These are phyloP conservation scores for Ceratina japonica DNA, from an alignment of 1,140 invertebrate genomes.

Conservation along the genomic window DNA sequence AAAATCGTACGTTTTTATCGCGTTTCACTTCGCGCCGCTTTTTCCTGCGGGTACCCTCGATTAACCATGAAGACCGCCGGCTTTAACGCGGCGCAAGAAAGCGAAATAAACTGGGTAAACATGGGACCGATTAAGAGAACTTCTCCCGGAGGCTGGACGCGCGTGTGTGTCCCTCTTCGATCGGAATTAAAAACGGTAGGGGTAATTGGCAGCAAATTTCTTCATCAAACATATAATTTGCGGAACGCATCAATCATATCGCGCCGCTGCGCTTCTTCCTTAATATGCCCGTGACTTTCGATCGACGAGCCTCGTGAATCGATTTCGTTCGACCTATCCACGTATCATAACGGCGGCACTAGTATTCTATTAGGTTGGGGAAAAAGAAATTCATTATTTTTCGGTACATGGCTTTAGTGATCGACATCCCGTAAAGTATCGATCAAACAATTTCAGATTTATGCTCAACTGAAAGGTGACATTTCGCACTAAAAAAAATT, in stretches of 20 bases:
- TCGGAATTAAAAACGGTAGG: background rate
- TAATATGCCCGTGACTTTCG: constrained; percentile 16
- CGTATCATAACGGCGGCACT: background rate
- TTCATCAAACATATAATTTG: constrained; percentile 42
- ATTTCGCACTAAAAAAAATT: no score
- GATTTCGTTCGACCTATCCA: background rate
- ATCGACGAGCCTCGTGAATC: constrained; percentile 18
- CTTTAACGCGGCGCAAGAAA: constrained; percentile 10
- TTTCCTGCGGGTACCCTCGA: background rate
- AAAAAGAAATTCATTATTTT: no score
- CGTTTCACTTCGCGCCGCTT: constrained; percentile 1
- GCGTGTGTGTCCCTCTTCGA: no score
- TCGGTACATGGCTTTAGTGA: no score
- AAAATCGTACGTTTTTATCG: constrained; percentile 19
- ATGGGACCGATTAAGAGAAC: constrained; percentile 1
- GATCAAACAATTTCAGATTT: no score
- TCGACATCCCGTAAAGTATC: no score
- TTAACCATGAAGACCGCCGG: constrained; percentile 10
- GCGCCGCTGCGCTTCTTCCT: constrained; percentile 1
- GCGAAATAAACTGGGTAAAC: constrained; percentile 15
- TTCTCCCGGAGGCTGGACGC: background rate
- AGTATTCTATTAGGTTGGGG: no score
- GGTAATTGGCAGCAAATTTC: constrained; percentile 36
- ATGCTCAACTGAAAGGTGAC: no score
- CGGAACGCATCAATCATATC: constrained; percentile 28